These are phyloP conservation scores for Leptopterna dolabrata DNA, from an alignment of 2,888 invertebrate genomes.

Conservation along the genomic window DNA sequence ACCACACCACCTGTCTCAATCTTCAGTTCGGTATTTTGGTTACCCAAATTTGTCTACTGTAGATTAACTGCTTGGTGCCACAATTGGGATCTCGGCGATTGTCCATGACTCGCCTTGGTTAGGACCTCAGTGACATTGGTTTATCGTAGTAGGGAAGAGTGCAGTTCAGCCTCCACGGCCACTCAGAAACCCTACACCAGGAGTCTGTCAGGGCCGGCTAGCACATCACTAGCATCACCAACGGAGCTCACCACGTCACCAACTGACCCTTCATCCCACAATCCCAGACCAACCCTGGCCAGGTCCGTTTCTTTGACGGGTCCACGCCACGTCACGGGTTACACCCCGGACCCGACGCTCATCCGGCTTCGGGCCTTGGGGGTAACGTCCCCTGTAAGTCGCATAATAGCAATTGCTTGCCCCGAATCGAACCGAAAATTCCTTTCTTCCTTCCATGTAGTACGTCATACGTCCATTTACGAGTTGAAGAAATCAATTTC, in stretches of 20 bases:
- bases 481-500: no score
- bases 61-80: background rate
- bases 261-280: background rate
- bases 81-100: background rate
- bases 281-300: background rate
- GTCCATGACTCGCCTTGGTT: background rate
- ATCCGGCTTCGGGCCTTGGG: background rate
- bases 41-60: background rate
- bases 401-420: conserved; percentile 22
- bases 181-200: conserved; percentile 42
- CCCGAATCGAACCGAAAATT: conserved; percentile 18
- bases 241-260: conserved; percentile 12
- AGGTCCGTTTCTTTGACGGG: conserved; percentile 39
- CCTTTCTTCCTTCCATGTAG: conserved; percentile 29
- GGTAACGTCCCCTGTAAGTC: conserved; percentile 41
- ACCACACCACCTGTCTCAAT: no score
- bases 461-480: background rate
- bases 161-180: conserved; percentile 11
- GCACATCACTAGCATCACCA: background rate
- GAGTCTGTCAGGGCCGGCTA: conserved; percentile 40
- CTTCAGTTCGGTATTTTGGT: no score
- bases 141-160: conserved; percentile 42
- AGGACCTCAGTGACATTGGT: background rate
- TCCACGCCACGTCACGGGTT: conserved; percentile 20
- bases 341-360: background rate